A percentile compares a stretch with the other conserved stretches of the same genome.
These are phyloP conservation scores for Mythimna impura DNA, from an alignment of 2,888 invertebrate species.

Conservation along the genomic window DNA sequence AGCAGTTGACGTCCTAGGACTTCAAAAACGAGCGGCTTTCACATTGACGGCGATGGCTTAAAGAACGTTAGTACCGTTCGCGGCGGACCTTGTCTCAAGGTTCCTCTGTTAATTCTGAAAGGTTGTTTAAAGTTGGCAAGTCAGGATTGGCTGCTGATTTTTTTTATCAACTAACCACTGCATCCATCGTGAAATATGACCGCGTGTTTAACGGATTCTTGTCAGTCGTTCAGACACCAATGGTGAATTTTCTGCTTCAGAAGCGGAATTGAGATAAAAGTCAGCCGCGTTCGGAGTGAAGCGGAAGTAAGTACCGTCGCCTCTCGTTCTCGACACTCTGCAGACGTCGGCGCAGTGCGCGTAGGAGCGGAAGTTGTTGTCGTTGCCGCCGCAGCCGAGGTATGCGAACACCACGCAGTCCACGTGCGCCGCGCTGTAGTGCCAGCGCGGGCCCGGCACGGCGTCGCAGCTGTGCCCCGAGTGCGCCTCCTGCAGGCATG, in stretches of 20 bases:
- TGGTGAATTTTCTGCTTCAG: not conserved
- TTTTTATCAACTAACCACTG: not conserved
- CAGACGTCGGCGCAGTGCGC: constrained; percentile 91
- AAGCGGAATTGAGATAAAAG: not conserved
- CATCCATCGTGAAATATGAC: not conserved
- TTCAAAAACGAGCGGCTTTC: constrained; percentile 30
- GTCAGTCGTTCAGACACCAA: not conserved
- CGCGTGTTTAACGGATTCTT: not conserved
- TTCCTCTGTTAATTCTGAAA: not conserved
- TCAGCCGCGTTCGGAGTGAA: constrained; percentile 31
- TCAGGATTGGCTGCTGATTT: not conserved
- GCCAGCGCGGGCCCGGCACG: constrained; percentile 91
- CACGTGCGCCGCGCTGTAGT: constrained; percentile 92
- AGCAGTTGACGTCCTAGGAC: constrained; percentile 18
- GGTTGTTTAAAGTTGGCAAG: not conserved
- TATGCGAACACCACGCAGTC: constrained; percentile 95
- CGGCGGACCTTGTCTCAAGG: constrained; percentile 4
- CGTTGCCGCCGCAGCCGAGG: constrained; percentile 96
- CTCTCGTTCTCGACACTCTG: constrained; percentile 52
- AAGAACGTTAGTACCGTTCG: constrained; percentile 18
- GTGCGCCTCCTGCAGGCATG: constrained; percentile 78
- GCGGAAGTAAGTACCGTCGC: constrained; percentile 66
- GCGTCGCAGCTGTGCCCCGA: constrained; percentile 70
- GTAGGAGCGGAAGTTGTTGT: constrained; percentile 95
- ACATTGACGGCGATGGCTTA: constrained; percentile 41